Conservation (phyloP, 2,797 vertebrate genomes). For the Trachops cirrhosus region DNA sequence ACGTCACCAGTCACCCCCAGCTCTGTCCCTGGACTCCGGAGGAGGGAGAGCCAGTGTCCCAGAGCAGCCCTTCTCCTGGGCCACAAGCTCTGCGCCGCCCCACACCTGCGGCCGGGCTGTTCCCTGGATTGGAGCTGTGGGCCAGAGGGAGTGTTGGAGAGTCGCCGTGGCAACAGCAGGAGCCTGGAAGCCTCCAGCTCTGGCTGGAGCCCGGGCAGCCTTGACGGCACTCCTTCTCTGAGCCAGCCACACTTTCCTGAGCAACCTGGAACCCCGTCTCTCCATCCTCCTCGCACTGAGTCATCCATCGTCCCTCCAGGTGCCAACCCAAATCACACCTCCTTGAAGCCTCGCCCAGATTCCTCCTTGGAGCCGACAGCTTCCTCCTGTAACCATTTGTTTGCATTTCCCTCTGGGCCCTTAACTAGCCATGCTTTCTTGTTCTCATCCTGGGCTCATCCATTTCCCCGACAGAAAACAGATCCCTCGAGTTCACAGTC, state of each 20-base stretch:
- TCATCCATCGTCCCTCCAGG: background rate
- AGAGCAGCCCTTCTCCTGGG: background rate
- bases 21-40: background rate
- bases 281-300: background rate
- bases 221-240: background rate
- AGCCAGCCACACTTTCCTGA: background rate
- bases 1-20: background rate
- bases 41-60: background rate
- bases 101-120: background rate
- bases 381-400: background rate
- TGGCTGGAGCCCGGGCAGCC: background rate
- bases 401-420: background rate
- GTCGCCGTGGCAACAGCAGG: background rate
- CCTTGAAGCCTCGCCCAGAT: background rate
- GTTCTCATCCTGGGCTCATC: background rate
- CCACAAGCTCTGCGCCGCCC: background rate
- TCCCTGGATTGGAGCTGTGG: background rate
- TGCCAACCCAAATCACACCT: background rate
- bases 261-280: background rate
- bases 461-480: background rate
- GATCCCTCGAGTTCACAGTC: background rate
- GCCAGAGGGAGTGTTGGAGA: background rate
- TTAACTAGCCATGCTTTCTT: background rate
- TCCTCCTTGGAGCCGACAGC: background rate
- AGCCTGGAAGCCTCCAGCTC: background rate